These are phyloP conservation scores for Cichlasoma orientale DNA, from an alignment of 2,797 vertebrate genomes.

Conservation along the genomic window DNA sequence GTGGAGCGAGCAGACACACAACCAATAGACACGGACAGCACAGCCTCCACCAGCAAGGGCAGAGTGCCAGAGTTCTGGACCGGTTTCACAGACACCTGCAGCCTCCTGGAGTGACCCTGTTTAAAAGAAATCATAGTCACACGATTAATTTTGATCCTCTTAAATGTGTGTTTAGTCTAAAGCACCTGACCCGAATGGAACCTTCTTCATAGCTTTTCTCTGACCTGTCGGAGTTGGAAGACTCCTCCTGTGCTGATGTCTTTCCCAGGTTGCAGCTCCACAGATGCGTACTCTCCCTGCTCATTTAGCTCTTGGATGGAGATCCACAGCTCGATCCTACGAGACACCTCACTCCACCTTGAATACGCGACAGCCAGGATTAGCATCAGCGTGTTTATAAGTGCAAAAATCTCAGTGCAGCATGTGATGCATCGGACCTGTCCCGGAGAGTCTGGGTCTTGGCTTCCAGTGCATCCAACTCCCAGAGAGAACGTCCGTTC, in stretches of 20 bases:
- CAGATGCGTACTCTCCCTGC: constrained; percentile 91
- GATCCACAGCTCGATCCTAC: constrained; percentile 92
- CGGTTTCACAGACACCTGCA: constrained; percentile 91
- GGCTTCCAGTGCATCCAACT: constrained; percentile 91
- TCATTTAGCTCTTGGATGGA: constrained; percentile 96
- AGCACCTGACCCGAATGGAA: constrained; percentile 1
- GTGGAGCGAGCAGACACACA: constrained; percentile 92
- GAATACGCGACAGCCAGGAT: constrained; percentile 4
- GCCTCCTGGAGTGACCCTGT: constrained; percentile 94
- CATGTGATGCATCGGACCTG: constrained; percentile 78
- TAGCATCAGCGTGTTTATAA: not conserved
- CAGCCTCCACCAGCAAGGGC: constrained; percentile 94
- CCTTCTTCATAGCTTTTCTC: not conserved
- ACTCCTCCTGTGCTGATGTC: constrained; percentile 95
- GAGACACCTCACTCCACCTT: constrained; percentile 97
- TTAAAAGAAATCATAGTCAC: constrained; percentile 24
- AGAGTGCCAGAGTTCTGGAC: constrained; percentile 94
- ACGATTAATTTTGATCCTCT: not conserved
- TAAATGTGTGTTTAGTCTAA: not conserved
- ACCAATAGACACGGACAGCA: constrained; percentile 92
- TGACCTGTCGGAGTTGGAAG: constrained; percentile 96
- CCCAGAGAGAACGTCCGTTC: constrained; percentile 89
- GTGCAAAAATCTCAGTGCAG: not conserved
- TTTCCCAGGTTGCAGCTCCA: constrained; percentile 92
- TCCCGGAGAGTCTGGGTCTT: constrained; percentile 92